A percentile compares a stretch with the other conserved stretches of the same genome.
phyloP scores from a whole-genome alignment of 2,113 vertebrate genomes.

The Pipra filicauda region DNA sequence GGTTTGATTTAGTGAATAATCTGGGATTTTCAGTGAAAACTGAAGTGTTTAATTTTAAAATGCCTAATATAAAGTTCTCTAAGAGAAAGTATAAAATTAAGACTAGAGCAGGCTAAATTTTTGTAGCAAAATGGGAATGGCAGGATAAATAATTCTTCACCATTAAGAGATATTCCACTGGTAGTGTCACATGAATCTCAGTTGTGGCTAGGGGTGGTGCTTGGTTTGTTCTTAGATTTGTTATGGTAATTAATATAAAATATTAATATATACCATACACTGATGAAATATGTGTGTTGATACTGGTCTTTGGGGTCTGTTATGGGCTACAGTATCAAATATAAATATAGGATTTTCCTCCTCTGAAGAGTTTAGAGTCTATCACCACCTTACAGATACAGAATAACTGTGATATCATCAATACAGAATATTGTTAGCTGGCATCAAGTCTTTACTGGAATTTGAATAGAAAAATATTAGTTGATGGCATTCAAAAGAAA shows the following conservation, averaged over 20 bases:
- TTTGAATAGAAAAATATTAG: conserved; percentile 47
- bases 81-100: neutral
- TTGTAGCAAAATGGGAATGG: neutral
- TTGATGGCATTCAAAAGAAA: conserved; percentile 59
- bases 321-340: neutral
- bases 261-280: neutral
- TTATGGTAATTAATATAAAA: neutral
- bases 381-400: neutral
- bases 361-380: neutral
- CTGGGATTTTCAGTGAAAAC: neutral
- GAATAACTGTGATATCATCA: neutral
- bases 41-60: neutral
- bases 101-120: neutral
- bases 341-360: neutral
- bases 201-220: neutral
- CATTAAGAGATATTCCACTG: neutral
- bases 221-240: neutral
- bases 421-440: neutral
- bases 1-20: neutral
- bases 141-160: neutral
- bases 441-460: neutral
- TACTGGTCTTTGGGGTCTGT: neutral
- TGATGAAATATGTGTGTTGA: neutral
- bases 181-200: neutral
- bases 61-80: neutral